Base-by-base conservation (phyloP, 2,888 invertebrate species). In the Spisula subtruncata region DNA sequence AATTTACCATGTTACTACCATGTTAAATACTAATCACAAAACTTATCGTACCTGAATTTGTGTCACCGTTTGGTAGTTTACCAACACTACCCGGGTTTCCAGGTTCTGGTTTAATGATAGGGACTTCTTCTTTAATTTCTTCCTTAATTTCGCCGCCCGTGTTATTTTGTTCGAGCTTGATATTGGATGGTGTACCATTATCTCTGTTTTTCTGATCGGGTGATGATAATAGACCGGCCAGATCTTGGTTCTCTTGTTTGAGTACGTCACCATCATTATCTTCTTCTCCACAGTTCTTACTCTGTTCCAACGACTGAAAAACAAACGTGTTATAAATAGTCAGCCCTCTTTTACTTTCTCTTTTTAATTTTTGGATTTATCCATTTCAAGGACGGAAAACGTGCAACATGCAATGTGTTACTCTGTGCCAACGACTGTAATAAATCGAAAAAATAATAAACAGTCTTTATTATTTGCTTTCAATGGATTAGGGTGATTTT, bases 51-150 rank as follows among this genome's bases (percentile, higher is more conserved):
- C 92, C 92, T 89, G 88, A 83, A 46, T 86, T 89, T n/a, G 89
- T 89, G 84, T 93, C 93, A 56, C 93, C 93, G 81, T 93, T 93
- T 32, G 93, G 92, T 86, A 93, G 71, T 86, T 91, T 92, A 46
- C 91, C 91, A 29, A 92, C 92, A 81, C 92, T 93, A 1, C 87
- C 91, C 20, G 93, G 92, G 60, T 87, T 89, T 14, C 86, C 83
- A 4, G 90, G 87, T 56, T 93, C 93, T 20, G 71, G 82, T 81
- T 93, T 93, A n/a, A n/a, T n/a, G 29, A 91, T 89, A 0, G 85
- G 75, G 41, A 89, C 81, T 82, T 95, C 96, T 41, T 95, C 95
- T 75, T 94, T 94, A 18, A 95, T 92, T 88, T 95, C 95, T 56
- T 94, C 94, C 87, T 96, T 96, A 66, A 95, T 93, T 66, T 95